Evolutionary conservation across 2,797 vertebrate genomes (phyloP), one percentile per base, ranked within the genome.

Genomic region (Pseudocheirus occidentalis): DNA sequence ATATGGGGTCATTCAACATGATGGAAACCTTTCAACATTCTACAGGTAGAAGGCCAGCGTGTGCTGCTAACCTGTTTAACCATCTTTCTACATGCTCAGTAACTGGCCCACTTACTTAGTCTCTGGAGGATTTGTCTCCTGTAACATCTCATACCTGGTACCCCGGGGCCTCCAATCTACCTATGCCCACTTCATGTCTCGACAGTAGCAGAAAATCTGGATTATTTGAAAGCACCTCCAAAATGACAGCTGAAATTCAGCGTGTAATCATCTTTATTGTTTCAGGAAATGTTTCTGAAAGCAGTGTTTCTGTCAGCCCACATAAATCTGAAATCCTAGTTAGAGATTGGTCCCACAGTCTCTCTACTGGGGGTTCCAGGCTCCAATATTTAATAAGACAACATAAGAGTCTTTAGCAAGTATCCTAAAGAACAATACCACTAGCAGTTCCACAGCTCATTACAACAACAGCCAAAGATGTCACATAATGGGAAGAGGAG

Each of bases 401-500:
- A 40, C 92, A 91, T 21, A 95, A 56, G 52, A 94, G 34, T 92
- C 46, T 96, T 59, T 73, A 94, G 89, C 34, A 90, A 90, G 58
- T 46, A 92, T 95, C 95, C 90, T 59, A 91, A 93, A 93, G 66
- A 94, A 97, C 55, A 90, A 90, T 54, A 9, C 55, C 55, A 21
- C 54, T 57, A 46, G 50, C 40, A 46, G 94, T 93, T 95, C 95
- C 55, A 53, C 27, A 95, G 90, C 92, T 93, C 62, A 50, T 94
- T 53, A 53, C 7, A 0, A 40, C 18, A 81, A 81, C 5, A 52
- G 92, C 55, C 94, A 95, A 92, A 87, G 81, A 53, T 56, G 92
- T 96, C 95, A 96, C 96, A 96, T 92, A 96, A 92, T 94, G 0
- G 93, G 96, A 62, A 52, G 50, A 95, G 91, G 91, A 95, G 92